phyloP scores from a whole-genome alignment of 2,113 vertebrate species.

The Menidia beryllina region DNA sequence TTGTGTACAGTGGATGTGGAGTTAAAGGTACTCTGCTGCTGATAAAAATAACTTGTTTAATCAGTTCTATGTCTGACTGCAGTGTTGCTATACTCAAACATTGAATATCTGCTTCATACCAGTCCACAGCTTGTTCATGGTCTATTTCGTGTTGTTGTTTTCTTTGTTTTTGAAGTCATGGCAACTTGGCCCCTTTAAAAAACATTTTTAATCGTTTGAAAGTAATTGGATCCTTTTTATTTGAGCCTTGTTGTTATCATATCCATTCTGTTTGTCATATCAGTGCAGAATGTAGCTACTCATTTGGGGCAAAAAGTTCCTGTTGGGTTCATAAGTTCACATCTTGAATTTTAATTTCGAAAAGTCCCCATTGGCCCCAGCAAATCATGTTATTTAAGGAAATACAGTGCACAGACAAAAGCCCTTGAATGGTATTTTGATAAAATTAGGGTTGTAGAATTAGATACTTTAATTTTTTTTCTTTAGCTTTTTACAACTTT shows the following conservation, averaged over 20 bases:
- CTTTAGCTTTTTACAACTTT: too few species aligned
- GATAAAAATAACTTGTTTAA: slow-evolving; percentile 21
- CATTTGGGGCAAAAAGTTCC: too few species aligned
- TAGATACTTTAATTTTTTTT: too few species aligned
- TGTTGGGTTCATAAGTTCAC: too few species aligned
- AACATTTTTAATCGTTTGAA: not conserved
- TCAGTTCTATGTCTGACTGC: slow-evolving; percentile 20
- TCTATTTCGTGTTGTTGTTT: not conserved
- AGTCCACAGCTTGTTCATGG: not conserved
- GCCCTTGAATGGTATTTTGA: too few species aligned
- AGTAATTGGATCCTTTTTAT: not conserved
- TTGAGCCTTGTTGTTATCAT: not conserved
- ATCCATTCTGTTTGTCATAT: not conserved
- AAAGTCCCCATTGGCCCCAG: too few species aligned
- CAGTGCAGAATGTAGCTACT: too few species aligned
- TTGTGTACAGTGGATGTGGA: slow-evolving; percentile 5
- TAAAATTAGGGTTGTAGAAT: too few species aligned
- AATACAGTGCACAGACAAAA: too few species aligned
- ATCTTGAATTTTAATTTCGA: too few species aligned
- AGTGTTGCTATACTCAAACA: slow-evolving; percentile 15
- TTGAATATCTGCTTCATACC: slow-evolving; percentile 10
- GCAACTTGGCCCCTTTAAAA: not conserved
- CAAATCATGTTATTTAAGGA: too few species aligned
- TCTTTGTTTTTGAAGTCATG: not conserved
- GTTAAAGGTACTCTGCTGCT: slow-evolving; percentile 24